Conservation (phyloP, 2,113 vertebrate genomes). For the Poeciliopsis retropinna region DNA sequence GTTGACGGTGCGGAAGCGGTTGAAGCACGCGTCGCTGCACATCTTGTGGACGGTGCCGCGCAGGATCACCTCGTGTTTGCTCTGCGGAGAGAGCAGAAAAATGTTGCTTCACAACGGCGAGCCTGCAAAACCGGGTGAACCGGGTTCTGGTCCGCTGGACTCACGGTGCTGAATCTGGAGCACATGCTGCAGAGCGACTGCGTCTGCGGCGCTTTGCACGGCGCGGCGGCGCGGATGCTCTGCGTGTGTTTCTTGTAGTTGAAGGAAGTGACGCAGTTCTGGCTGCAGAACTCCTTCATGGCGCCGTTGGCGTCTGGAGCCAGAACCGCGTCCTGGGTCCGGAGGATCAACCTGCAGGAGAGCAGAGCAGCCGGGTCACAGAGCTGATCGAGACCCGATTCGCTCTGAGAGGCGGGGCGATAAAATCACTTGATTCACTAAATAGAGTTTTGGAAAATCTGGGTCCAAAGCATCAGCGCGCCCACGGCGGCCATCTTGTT, state of each 20-base stretch:
- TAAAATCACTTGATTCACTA: no score
- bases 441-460: no score
- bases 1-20: constrained; percentile 89
- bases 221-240: constrained; percentile 78
- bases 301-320: constrained; percentile 84
- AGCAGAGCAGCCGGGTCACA: not conserved
- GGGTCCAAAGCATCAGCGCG: no score
- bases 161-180: constrained; percentile 88
- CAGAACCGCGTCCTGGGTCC: constrained; percentile 91
- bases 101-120: not conserved
- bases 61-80: constrained; percentile 93
- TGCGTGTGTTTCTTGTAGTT: constrained; percentile 84
- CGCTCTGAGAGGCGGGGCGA: not conserved
- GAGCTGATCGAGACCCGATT: not conserved
- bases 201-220: constrained; percentile 14
- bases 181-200: constrained; percentile 92
- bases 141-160: constrained; percentile 16
- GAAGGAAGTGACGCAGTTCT: constrained; percentile 87
- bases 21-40: constrained; percentile 93
- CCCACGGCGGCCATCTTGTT: no score
- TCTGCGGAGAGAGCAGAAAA: constrained; percentile 70
- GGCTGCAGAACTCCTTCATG: constrained; percentile 94
- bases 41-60: constrained; percentile 90
- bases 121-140: not conserved
- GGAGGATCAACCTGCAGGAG: constrained; percentile 85